Evolutionary conservation across 2,113 vertebrate species (phyloP), one percentile per base, ranked within the genome.

Genomic region (Syrmaticus mikado): DNA sequence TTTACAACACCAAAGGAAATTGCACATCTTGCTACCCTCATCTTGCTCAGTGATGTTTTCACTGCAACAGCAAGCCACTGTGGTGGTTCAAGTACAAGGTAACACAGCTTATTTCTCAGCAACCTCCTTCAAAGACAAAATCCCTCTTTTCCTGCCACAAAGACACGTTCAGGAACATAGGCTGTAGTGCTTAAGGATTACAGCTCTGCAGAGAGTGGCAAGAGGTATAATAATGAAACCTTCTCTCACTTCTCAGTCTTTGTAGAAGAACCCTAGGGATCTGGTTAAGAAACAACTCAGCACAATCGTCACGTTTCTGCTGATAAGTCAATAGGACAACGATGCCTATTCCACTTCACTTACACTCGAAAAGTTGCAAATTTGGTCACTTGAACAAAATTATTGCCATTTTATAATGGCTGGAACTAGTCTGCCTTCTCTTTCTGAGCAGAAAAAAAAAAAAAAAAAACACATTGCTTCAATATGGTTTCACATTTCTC

Each of bases 41-140:
- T 75, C 58, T 84, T 34, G 9, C 18, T 82, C 80, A 50, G 19
- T 46, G 71, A 88, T 48, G 64, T 67, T 88, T 77, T 93, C 68
- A 62, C 65, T 52, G 57, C 53, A 50, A 45, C 70, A 88, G 14
- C 28, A 82, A 89, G 82, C 57, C 38, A 79, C 48, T 2, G 4
- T 64, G 21, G 48, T 48, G 71, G 68, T 30, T 93, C 61, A 66
- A 83, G 71, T 20, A 68, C 43, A 43, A 86, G 67, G 82, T 46
- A 74, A 55, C 52, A 16, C 22, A 43, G 93, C 40, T 62, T 76
- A 93, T 75, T 93, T 73, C 70, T 60, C n/a, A 87, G 72, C 40
- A 88, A 70, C 74, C 48, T 82, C 64, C 79, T 82, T 66, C 92
- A 89, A 85, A 87, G 88, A 95, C 50, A 93, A 67, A 93, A 68